These are phyloP conservation scores for Neopelma chrysocephalum DNA, from an alignment of 2,797 vertebrate genomes.

Conservation along the genomic window DNA sequence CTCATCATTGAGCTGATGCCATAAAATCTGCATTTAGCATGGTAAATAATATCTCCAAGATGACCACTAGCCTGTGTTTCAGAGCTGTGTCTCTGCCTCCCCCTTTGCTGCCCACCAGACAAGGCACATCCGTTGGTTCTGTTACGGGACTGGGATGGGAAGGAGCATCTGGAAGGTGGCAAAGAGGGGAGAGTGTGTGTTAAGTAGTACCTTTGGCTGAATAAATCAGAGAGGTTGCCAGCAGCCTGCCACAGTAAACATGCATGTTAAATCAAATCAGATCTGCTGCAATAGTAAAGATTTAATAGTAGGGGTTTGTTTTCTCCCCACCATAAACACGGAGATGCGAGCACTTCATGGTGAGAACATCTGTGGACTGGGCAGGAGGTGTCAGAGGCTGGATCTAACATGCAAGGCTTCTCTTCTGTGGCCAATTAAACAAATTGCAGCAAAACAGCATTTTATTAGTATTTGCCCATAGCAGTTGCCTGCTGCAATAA, in stretches of 20 bases:
- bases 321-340: conserved; percentile 37
- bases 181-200: background rate
- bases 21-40: background rate
- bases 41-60: background rate
- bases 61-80: rapidly evolving
- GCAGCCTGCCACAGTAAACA: conserved; percentile 38
- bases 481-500: conserved; percentile 83
- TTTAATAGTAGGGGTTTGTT: conserved; percentile 53
- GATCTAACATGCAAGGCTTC: conserved; percentile 69
- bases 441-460: conserved; percentile 91
- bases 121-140: rapidly evolving
- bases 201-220: background rate
- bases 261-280: conserved; percentile 55
- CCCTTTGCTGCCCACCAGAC: background rate
- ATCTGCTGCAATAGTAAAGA: conserved; percentile 33
- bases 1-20: background rate
- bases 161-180: background rate
- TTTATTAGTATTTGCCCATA: conserved; percentile 94
- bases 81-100: background rate
- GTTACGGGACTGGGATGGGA: rapidly evolving
- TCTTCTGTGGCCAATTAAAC: conserved; percentile 94
- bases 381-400: conserved; percentile 59
- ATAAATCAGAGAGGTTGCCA: conserved; percentile 39
- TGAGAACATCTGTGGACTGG: conserved; percentile 65
- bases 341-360: conserved; percentile 13